A percentile compares a stretch with the other conserved stretches of the same genome.
Evolutionary conservation across 2,113 vertebrate genomes (phyloP).

Genomic region (Aepyceros melampus): DNA sequence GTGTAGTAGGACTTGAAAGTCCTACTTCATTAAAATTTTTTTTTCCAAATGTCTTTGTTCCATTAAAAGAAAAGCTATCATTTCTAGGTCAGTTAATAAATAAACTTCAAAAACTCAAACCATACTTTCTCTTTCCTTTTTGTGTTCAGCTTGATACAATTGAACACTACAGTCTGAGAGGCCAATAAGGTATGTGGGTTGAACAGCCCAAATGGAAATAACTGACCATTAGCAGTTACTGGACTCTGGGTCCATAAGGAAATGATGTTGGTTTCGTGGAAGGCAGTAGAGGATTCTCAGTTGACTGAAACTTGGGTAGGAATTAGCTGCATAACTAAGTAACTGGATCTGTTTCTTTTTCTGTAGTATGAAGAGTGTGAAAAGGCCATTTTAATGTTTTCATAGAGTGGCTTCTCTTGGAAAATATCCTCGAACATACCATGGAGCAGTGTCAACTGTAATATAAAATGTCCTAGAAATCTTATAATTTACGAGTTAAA

Average conservation of each 20-base stretch:
- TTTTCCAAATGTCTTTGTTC: background rate
- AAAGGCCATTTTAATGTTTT: conserved; percentile 44
- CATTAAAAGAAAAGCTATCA: background rate
- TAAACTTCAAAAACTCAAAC: background rate
- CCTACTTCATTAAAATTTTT: background rate
- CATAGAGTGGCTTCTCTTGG: conserved; percentile 53
- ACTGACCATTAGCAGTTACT: background rate
- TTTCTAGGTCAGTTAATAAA: background rate
- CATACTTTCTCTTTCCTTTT: background rate
- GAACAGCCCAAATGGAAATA: background rate
- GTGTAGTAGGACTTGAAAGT: background rate
- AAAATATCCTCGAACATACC: conserved; percentile 39
- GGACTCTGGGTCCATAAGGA: background rate
- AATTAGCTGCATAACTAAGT: background rate
- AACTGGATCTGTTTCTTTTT: background rate
- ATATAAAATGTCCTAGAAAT: conserved; percentile 67
- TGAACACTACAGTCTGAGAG: background rate
- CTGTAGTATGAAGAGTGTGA: conserved; percentile 1
- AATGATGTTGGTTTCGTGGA: background rate
- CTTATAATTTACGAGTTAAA: conserved; percentile 60
- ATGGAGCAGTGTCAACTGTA: conserved; percentile 48
- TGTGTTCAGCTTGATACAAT: background rate
- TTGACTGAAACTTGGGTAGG: background rate
- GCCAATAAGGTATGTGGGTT: background rate
- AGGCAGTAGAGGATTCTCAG: background rate